These are phyloP conservation scores for Cataglyphis cursor DNA, from an alignment of 2,888 invertebrate genomes.

Conservation along the genomic window DNA sequence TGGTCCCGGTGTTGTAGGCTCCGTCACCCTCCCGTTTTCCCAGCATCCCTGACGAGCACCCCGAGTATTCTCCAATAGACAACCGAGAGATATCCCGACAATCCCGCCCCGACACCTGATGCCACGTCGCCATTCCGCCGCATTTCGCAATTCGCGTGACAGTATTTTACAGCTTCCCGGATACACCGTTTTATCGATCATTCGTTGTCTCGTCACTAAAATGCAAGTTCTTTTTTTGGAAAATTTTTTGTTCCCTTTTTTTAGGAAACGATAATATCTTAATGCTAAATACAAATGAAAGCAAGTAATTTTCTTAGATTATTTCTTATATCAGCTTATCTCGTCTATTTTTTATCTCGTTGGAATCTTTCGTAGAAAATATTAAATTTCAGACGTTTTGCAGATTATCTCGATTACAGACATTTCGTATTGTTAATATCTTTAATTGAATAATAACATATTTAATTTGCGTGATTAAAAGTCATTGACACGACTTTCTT, in stretches of 20 bases:
- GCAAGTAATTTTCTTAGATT: neutral
- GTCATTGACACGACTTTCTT: neutral
- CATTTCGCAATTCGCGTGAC: conserved; percentile 44
- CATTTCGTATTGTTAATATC: neutral
- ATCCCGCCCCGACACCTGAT: conserved; percentile 65
- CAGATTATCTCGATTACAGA: neutral
- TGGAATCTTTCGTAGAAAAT: neutral
- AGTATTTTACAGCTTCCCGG: conserved; percentile 32
- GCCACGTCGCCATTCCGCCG: conserved; percentile 66
- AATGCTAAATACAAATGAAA: too few species aligned
- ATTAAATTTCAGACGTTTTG: neutral
- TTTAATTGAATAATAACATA: neutral
- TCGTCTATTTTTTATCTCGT: neutral
- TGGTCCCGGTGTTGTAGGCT: conserved; percentile 39
- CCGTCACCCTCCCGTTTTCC: conserved; percentile 19
- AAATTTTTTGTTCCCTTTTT: neutral
- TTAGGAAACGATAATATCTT: neutral
- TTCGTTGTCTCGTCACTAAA: conserved; percentile 26
- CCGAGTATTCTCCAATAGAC: conserved; percentile 72
- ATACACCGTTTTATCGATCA: conserved; percentile 71
- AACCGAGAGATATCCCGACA: conserved; percentile 28
- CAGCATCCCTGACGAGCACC: conserved; percentile 61
- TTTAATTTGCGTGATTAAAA: neutral
- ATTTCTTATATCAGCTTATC: neutral
- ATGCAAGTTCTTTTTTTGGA: neutral